These are phyloP conservation scores for Lacerta bilineata DNA, from an alignment of 2,797 vertebrate genomes.

Conservation along the genomic window DNA sequence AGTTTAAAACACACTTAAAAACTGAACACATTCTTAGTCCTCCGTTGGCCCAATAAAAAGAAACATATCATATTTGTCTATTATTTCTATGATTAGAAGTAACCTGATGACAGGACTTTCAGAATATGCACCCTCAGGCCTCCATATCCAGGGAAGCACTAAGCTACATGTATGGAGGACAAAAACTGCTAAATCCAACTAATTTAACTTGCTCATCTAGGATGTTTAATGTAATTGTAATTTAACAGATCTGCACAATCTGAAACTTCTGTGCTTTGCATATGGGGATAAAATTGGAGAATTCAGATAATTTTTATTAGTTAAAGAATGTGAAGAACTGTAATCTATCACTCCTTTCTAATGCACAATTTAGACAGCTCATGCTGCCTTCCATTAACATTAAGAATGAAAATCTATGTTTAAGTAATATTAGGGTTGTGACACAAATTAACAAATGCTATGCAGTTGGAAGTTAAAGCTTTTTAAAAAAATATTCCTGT, in stretches of 20 bases:
- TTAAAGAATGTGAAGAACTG: constrained; percentile 59
- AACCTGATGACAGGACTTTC: not conserved
- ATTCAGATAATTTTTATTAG: constrained; percentile 68
- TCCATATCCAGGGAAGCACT: constrained; percentile 55
- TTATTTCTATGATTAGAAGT: not conserved
- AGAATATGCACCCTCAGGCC: constrained; percentile 52
- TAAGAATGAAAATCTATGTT: constrained; percentile 60
- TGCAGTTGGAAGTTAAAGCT: constrained; percentile 49
- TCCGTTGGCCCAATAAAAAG: not conserved
- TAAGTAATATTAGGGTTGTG: constrained; percentile 60
- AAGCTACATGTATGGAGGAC: constrained; percentile 59
- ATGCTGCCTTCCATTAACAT: constrained; percentile 48
- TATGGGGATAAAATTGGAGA: constrained; percentile 65
- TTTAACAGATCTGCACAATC: constrained; percentile 71
- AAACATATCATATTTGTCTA: not conserved
- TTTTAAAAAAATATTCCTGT: constrained; percentile 45
- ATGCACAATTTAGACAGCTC: constrained; percentile 55
- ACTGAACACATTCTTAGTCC: not conserved
- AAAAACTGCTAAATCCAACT: constrained; percentile 72
- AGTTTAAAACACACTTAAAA: not conserved
- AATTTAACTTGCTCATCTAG: constrained; percentile 68
- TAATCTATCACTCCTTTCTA: constrained; percentile 62
- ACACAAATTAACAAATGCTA: constrained; percentile 59
- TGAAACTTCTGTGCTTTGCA: constrained; percentile 61
- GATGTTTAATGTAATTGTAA: constrained; percentile 66